phyloP scores from a whole-genome alignment of 2,113 vertebrate genomes.

The Manacus vitellinus region DNA sequence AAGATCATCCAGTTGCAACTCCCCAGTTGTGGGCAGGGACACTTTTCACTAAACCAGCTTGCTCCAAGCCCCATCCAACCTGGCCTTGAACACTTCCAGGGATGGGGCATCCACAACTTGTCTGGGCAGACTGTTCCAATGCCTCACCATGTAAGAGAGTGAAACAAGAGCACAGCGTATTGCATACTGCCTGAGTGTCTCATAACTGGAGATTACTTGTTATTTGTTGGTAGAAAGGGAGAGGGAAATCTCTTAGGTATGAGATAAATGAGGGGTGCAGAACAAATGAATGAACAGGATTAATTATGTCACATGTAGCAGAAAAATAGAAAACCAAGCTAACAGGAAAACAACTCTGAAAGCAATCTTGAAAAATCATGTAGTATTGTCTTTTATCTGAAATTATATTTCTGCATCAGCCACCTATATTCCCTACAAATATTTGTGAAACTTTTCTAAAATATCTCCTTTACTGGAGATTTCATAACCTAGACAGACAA shows the following conservation, averaged over 20 bases:
- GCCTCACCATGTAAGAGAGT: no score
- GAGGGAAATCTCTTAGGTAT: neutral
- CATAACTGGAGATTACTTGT: neutral
- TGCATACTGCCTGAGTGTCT: neutral
- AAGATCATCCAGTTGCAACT: neutral
- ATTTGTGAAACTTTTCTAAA: neutral
- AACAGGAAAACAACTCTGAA: neutral
- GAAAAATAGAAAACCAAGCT: neutral
- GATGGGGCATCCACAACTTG: neutral
- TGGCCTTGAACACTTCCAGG: neutral
- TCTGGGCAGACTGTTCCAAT: no score
- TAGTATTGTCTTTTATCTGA: neutral
- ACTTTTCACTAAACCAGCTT: neutral
- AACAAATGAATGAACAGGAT: neutral
- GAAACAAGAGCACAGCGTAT: neutral
- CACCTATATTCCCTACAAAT: neutral
- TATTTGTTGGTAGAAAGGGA: neutral
- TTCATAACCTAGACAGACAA: neutral
- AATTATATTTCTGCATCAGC: neutral
- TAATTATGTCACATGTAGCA: neutral
- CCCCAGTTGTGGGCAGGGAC: fast-evolving
- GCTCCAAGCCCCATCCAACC: neutral
- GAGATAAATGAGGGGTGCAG: neutral
- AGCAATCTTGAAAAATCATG: neutral
- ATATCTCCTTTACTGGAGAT: neutral